Evolutionary conservation across 1,140 invertebrate genomes (phyloP).

Genomic region (Zaprionus ghesquierei): DNA sequence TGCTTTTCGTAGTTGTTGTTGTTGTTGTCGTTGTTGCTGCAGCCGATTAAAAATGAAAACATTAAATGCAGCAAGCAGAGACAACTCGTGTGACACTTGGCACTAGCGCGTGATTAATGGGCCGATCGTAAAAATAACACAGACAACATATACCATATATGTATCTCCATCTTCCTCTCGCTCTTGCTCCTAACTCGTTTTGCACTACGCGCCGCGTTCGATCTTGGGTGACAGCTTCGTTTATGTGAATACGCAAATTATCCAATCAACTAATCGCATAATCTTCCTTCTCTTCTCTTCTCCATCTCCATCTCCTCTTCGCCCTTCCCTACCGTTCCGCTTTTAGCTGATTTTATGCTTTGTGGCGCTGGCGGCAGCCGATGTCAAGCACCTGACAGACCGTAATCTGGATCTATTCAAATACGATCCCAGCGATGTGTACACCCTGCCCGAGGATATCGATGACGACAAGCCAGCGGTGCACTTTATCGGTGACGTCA

Average conservation of each 20-base stretch:
- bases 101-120: conserved; percentile 39
- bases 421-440: conserved; percentile 76
- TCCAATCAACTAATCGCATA: conserved; percentile 30
- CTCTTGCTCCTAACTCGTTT: conserved; percentile 2
- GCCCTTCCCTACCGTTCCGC: background rate
- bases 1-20: too few species aligned
- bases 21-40: conserved; percentile 17
- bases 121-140: conserved; percentile 30
- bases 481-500: conserved; percentile 72
- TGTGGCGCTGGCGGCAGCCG: conserved; percentile 61
- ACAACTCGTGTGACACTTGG: conserved; percentile 36
- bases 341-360: conserved; percentile 65
- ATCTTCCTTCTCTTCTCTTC: conserved; percentile 11
- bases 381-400: conserved; percentile 73
- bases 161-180: background rate
- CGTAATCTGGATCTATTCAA: conserved; percentile 79
- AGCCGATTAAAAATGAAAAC: conserved; percentile 28
- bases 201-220: background rate
- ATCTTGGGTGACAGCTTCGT: conserved; percentile 33
- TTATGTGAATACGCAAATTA: conserved; percentile 25
- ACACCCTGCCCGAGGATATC: conserved; percentile 79
- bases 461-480: conserved; percentile 81
- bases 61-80: conserved; percentile 18
- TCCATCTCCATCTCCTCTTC: background rate
- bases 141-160: conserved; percentile 9